These are phyloP conservation scores for Acanthosepion lycidas DNA, from an alignment of 2,888 invertebrate genomes.

Conservation along the genomic window DNA sequence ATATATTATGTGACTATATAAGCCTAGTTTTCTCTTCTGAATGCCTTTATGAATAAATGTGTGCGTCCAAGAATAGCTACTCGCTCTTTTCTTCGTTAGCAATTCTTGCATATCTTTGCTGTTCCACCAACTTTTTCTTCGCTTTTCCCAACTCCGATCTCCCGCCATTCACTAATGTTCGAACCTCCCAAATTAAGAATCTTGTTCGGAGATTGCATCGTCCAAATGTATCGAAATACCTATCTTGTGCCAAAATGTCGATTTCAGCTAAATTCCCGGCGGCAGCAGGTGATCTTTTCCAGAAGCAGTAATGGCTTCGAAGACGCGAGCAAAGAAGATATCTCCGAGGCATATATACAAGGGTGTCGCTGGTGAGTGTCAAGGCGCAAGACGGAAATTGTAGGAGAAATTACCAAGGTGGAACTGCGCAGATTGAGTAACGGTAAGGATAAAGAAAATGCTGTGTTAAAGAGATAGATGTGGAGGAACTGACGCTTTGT, in stretches of 20 bases:
- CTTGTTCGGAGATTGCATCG: neutral
- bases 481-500: no score
- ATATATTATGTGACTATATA: no score
- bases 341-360: neutral
- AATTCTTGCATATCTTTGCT: neutral
- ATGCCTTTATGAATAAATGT: no score
- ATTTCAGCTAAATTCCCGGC: neutral
- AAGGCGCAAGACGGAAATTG: neutral
- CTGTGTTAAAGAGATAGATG: no score
- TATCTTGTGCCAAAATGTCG: neutral
- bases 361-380: neutral
- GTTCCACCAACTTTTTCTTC: neutral
- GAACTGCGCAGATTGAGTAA: no score
- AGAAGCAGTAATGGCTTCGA: neutral
- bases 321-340: neutral
- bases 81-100: neutral
- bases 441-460: no score
- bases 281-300: neutral
- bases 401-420: neutral
- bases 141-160: neutral
- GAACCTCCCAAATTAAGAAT: neutral
- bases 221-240: no score
- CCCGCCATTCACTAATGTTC: neutral
- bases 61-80: neutral
- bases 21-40: no score